phyloP scores from a whole-genome alignment of 2,888 invertebrate species.

The Petrolisthes manimaculis region DNA sequence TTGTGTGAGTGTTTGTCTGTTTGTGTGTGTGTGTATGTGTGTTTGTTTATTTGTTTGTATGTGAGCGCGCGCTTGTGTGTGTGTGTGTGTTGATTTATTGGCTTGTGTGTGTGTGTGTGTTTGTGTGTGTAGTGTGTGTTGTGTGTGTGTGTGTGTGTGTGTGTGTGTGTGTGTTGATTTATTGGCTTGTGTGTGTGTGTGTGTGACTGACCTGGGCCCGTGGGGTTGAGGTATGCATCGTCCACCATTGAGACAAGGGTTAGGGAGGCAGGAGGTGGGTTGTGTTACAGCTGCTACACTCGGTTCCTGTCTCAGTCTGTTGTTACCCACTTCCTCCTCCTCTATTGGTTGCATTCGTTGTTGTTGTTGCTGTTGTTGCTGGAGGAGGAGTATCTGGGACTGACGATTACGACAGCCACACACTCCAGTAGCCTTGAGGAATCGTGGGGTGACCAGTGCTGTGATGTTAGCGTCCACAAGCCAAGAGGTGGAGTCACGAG shows the following conservation, averaged over 20 bases:
- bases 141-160: too few species aligned
- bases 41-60: too few species aligned
- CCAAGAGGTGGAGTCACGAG: conserved; percentile 33
- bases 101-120: too few species aligned
- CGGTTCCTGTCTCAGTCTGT: conserved; percentile 16
- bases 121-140: too few species aligned
- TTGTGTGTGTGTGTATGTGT: too few species aligned
- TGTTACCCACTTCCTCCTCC: background rate
- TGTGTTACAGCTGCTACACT: conserved; percentile 47
- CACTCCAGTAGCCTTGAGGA: conserved; percentile 33
- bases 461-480: conserved; percentile 59
- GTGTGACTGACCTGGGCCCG: conserved; percentile 33
- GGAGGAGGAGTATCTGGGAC: conserved; percentile 34
- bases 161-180: too few species aligned
- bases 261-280: conserved; percentile 80
- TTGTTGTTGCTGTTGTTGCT: conserved; percentile 1
- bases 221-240: conserved; percentile 78
- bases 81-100: too few species aligned
- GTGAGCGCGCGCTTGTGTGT: too few species aligned
- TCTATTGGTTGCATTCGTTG: background rate
- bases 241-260: conserved; percentile 95
- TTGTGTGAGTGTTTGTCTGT: too few species aligned
- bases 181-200: too few species aligned
- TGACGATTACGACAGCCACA: conserved; percentile 45
- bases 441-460: conserved; percentile 53